These are phyloP conservation scores for Cichlasoma orientale DNA, from an alignment of 2,797 vertebrate species.

Conservation along the genomic window DNA sequence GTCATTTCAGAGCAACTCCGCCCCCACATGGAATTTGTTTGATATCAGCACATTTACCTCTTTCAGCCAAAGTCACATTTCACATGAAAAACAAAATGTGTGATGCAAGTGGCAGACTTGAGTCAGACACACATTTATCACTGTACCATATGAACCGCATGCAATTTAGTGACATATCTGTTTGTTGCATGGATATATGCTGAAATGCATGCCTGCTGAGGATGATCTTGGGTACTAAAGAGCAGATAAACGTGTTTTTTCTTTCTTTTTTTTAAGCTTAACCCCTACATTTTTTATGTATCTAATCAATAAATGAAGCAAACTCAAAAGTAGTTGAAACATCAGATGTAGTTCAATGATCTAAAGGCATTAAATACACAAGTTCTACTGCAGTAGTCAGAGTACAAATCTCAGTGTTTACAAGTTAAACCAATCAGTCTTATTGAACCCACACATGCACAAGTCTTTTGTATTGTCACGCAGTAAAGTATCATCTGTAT, in stretches of 20 bases:
- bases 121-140: constrained; percentile 17
- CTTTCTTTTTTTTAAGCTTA: not conserved
- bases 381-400: not conserved
- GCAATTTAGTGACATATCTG: not conserved
- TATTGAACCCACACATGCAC: not conserved
- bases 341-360: not conserved
- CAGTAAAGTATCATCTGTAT: not conserved
- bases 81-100: constrained; percentile 7
- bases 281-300: not conserved
- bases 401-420: not conserved
- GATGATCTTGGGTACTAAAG: not conserved
- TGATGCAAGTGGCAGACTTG: constrained; percentile 14
- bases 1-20: constrained; percentile 28
- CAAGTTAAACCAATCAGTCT: not conserved
- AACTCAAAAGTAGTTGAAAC: not conserved
- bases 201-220: not conserved
- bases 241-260: not conserved
- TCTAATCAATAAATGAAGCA: not conserved
- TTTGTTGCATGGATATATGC: not conserved
- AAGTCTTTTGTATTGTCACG: not conserved
- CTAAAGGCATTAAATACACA: not conserved
- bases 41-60: constrained; percentile 17
- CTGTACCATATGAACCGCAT: not conserved
- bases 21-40: constrained; percentile 44
- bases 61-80: not conserved